Evolutionary conservation across 2,797 vertebrate species (phyloP).

Genomic region (Sebastes melanostomus): DNA sequence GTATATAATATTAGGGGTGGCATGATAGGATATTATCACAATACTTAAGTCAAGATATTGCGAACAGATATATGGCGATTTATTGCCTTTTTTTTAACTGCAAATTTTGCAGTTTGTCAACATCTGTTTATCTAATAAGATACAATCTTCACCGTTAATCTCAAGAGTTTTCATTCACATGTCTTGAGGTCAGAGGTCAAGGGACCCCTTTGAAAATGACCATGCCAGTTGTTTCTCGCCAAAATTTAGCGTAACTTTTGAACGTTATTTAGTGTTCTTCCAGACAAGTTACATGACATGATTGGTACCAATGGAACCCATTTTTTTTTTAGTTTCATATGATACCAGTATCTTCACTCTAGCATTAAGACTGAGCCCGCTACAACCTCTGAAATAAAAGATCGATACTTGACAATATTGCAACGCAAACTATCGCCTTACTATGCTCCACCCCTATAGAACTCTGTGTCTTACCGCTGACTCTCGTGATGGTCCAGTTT

Average conservation of each 20-base stretch:
- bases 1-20: neutral
- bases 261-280: neutral
- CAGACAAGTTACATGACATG: too few relatives aligned
- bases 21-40: neutral
- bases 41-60: neutral
- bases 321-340: neutral
- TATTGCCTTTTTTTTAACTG: too few relatives aligned
- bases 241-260: neutral
- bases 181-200: too few relatives aligned
- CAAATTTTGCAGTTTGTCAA: too few relatives aligned
- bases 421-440: neutral
- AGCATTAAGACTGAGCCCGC: neutral
- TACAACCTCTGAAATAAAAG: neutral
- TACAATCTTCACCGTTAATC: too few relatives aligned
- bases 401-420: neutral
- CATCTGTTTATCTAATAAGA: too few relatives aligned
- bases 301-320: too few relatives aligned
- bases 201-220: neutral
- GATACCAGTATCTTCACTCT: neutral
- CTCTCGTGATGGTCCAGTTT: constrained; percentile 96
- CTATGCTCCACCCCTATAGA: neutral
- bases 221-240: neutral
- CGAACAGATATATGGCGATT: too few relatives aligned
- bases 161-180: too few relatives aligned
- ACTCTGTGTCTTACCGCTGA: constrained; percentile 85